These are phyloP conservation scores for Coleophora deauratella DNA, from an alignment of 2,888 invertebrate genomes.

Conservation along the genomic window DNA sequence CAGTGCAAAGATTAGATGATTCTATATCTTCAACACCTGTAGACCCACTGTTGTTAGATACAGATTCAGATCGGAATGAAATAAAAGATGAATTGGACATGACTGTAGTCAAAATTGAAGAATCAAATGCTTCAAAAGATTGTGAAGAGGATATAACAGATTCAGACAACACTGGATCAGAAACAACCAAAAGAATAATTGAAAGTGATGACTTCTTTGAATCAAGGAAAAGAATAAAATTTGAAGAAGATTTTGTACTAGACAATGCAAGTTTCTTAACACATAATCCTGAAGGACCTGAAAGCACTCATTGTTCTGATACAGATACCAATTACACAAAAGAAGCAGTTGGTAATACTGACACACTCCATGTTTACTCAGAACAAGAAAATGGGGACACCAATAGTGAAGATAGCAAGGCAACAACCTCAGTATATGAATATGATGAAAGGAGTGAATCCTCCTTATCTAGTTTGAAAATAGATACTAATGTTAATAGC, in stretches of 20 bases:
- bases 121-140: conserved; percentile 43
- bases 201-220: conserved; percentile 43
- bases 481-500: conserved; percentile 49
- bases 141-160: conserved; percentile 47
- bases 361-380: conserved; percentile 38
- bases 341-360: conserved; percentile 44
- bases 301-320: conserved; percentile 43
- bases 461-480: conserved; percentile 49
- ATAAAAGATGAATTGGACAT: conserved; percentile 53
- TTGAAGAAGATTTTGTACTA: conserved; percentile 45
- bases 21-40: conserved; percentile 55
- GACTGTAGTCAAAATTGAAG: conserved; percentile 57
- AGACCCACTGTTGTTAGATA: conserved; percentile 60
- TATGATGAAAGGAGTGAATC: conserved; percentile 61
- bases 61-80: conserved; percentile 49
- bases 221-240: conserved; percentile 51
- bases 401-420: conserved; percentile 59
- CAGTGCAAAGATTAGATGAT: conserved; percentile 54
- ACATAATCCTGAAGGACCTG: conserved; percentile 24
- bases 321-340: conserved; percentile 38
- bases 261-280: conserved; percentile 34
- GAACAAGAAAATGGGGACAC: conserved; percentile 50
- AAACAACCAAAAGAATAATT: conserved; percentile 52
- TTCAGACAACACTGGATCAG: conserved; percentile 36
- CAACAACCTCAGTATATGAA: conserved; percentile 50